Percentiles rank a stretch among this genome's conserved stretches.
These are phyloP conservation scores for Aegotheles bennettii DNA, from an alignment of 2,113 vertebrate genomes.

Conservation along the genomic window DNA sequence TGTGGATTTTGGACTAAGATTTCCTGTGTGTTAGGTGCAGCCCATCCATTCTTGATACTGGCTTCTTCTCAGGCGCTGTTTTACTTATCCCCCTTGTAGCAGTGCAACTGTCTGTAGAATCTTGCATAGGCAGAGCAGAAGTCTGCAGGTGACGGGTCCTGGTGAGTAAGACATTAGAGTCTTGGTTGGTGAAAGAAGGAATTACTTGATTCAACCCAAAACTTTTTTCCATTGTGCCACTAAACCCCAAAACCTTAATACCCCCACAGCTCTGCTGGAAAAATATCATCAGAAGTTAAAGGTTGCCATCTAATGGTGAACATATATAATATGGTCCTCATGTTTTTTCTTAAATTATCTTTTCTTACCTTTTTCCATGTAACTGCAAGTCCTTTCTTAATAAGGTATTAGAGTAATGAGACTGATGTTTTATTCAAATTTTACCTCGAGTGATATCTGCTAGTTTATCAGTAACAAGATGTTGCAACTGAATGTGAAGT, in stretches of 20 bases:
- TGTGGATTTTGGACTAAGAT: not conserved
- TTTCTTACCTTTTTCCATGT: not conserved
- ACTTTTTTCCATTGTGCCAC: not conserved
- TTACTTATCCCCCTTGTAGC: not conserved
- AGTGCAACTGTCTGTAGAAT: no score
- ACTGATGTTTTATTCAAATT: not conserved
- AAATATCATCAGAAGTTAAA: not conserved
- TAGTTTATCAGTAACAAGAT: not conserved
- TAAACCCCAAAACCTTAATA: not conserved
- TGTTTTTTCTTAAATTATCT: not conserved
- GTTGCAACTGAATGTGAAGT: not conserved
- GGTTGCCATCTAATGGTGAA: conserved; percentile 58
- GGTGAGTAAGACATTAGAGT: not conserved
- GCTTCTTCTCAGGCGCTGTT: fast-evolving
- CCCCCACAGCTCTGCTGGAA: not conserved
- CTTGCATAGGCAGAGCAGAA: not conserved
- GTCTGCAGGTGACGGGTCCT: not conserved
- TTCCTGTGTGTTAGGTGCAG: not conserved
- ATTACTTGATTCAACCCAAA: not conserved
- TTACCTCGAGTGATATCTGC: not conserved
- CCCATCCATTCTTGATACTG: fast-evolving
- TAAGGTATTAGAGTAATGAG: not conserved
- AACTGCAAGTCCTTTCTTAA: not conserved
- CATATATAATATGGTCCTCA: not conserved
- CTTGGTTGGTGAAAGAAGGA: not conserved